These are phyloP conservation scores for Astyanax mexicanus DNA, from an alignment of 2,797 vertebrate species.

Conservation along the genomic window DNA sequence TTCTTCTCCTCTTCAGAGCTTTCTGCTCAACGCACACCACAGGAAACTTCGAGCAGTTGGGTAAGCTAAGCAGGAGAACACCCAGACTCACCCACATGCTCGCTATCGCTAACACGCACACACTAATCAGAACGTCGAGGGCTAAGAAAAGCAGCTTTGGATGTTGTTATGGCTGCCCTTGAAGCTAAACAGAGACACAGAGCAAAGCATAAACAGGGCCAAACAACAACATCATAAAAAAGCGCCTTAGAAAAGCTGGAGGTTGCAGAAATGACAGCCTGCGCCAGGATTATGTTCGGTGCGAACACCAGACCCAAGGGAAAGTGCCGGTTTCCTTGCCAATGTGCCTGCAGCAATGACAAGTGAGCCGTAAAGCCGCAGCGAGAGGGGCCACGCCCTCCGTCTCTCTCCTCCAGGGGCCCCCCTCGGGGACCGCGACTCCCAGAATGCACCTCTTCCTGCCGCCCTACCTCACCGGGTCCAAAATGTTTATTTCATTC, in stretches of 20 bases:
- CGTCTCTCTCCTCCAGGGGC: constrained; percentile 33
- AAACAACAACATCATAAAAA: constrained; percentile 60
- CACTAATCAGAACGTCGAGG: constrained; percentile 49
- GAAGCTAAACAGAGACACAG: constrained; percentile 64
- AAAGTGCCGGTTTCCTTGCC: constrained; percentile 66
- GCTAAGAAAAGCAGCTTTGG: constrained; percentile 71
- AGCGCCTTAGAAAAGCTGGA: constrained; percentile 63
- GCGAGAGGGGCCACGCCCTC: constrained; percentile 48
- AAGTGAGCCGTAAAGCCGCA: constrained; percentile 57
- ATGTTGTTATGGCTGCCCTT: constrained; percentile 73
- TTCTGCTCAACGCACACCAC: constrained; percentile 1
- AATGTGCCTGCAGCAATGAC: constrained; percentile 58
- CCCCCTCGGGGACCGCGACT: constrained; percentile 33
- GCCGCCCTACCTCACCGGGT: constrained; percentile 11
- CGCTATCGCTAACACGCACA: constrained; percentile 22
- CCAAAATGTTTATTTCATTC: constrained; percentile 48
- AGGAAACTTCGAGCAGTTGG: constrained; percentile 20
- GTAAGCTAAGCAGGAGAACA: constrained; percentile 6
- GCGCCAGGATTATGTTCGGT: constrained; percentile 58
- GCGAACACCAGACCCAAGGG: constrained; percentile 56
- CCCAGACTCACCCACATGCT: constrained; percentile 28
- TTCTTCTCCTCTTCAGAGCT: constrained; percentile 45
- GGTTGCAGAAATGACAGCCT: constrained; percentile 67
- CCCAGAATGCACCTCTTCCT: constrained; percentile 53
- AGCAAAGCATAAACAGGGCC: constrained; percentile 36